Conservation (phyloP, 2,113 vertebrate species). For the Lutjanus erythropterus region DNA sequence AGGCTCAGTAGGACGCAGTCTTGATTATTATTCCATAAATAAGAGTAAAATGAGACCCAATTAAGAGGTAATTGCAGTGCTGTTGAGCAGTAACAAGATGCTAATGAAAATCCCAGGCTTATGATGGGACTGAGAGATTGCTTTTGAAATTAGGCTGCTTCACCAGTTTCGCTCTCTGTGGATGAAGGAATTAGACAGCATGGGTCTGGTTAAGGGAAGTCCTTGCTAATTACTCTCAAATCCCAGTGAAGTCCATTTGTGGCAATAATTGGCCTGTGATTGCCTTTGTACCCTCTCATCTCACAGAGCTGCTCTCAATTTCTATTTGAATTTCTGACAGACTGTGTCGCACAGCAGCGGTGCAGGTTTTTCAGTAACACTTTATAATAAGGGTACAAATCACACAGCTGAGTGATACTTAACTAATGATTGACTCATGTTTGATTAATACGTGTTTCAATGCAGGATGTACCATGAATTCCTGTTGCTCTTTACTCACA, state of each 20-base stretch:
- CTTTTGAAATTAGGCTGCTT: conserved; percentile 53
- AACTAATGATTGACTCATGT: background rate
- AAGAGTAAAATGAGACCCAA: conserved; percentile 63
- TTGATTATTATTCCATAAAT: conserved; percentile 61
- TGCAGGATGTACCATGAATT: no score
- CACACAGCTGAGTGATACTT: background rate
- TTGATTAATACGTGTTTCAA: no score
- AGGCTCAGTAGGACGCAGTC: conserved; percentile 23
- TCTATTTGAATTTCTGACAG: conserved; percentile 5
- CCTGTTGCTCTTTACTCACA: no score
- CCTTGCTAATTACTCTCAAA: conserved; percentile 61
- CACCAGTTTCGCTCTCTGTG: conserved; percentile 26
- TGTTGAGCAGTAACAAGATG: conserved; percentile 67
- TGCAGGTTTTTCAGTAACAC: background rate
- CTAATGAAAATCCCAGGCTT: conserved; percentile 66
- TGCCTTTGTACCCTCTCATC: conserved; percentile 31
- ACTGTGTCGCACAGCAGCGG: background rate
- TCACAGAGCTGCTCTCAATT: conserved; percentile 28
- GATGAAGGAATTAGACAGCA: conserved; percentile 35
- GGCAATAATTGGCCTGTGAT: conserved; percentile 43
- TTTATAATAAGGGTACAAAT: background rate
- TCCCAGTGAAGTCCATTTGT: conserved; percentile 48
- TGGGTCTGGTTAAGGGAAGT: conserved; percentile 38
- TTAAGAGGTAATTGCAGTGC: conserved; percentile 62
- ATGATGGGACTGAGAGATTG: conserved; percentile 56